phyloP scores from a whole-genome alignment of 2,113 vertebrate species.

The Chionodraco myersi region DNA sequence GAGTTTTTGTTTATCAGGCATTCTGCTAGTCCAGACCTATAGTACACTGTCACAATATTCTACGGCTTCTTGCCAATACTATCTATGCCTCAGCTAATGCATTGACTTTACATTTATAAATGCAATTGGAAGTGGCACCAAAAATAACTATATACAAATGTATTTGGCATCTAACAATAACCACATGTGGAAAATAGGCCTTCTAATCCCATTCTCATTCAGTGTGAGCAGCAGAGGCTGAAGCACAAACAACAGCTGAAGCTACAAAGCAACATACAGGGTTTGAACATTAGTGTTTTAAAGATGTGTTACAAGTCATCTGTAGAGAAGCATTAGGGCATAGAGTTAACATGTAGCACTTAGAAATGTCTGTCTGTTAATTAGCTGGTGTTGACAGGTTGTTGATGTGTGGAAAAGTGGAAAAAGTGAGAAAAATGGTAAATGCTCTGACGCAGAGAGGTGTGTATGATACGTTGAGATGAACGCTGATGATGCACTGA shows the following conservation, averaged over 20 bases:
- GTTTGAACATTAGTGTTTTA: constrained; percentile 19
- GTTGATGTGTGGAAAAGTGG: constrained; percentile 16
- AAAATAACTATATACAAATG: neutral
- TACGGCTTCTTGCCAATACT: neutral
- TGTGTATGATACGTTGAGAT: neutral
- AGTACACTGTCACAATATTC: neutral
- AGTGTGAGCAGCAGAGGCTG: constrained; percentile 30
- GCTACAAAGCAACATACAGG: constrained; percentile 23
- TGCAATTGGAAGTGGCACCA: neutral
- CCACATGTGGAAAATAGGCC: constrained; percentile 10
- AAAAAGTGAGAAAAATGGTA: neutral
- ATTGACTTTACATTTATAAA: neutral
- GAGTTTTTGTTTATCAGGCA: constrained; percentile 21
- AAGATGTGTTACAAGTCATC: constrained; percentile 22
- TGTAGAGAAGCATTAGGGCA: constrained; percentile 19
- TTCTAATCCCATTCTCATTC: constrained; percentile 6
- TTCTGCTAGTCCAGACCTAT: constrained; percentile 6
- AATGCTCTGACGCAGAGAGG: neutral
- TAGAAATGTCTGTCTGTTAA: constrained; percentile 11
- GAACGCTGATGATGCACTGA: neutral
- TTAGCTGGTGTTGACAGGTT: constrained; percentile 30
- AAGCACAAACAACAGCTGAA: constrained; percentile 49
- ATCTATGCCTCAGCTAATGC: neutral
- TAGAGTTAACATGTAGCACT: neutral
- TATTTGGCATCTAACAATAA: constrained; percentile 28